Conservation (phyloP, 2,888 invertebrate species). For the Drosophila fulvimacula region DNA sequence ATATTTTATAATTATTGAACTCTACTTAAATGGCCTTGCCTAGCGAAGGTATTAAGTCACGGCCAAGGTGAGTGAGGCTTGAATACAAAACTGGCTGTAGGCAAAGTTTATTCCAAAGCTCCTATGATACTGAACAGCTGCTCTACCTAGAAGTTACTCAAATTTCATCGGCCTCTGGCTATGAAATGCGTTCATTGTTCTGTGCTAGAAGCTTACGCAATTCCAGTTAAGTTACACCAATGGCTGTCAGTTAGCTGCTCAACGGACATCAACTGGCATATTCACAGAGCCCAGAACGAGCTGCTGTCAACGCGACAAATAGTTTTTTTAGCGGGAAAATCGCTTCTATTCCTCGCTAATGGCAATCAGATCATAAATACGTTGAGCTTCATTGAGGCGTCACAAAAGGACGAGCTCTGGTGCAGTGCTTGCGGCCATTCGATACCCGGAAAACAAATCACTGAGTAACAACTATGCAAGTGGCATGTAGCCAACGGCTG, state of each 20-base stretch:
- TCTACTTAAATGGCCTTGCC: background rate
- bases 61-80: background rate
- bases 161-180: background rate
- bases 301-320: slow-evolving; percentile 43
- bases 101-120: background rate
- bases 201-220: slow-evolving; percentile 18
- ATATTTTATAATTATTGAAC: background rate
- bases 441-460: slow-evolving; percentile 31
- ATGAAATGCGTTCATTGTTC: slow-evolving; percentile 1
- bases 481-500: slow-evolving; percentile 39
- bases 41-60: background rate
- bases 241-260: slow-evolving; percentile 42
- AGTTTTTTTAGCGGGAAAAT: slow-evolving; percentile 28
- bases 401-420: slow-evolving; percentile 15
- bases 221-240: slow-evolving; percentile 34
- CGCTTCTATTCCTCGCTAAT: slow-evolving; percentile 40
- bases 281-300: background rate
- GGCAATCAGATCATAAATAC: slow-evolving; percentile 49
- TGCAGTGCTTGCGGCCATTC: slow-evolving; percentile 13
- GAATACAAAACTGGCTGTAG: background rate
- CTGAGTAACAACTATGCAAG: slow-evolving; percentile 32
- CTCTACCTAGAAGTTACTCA: slow-evolving; percentile 1
- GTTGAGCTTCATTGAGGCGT: slow-evolving; percentile 25
- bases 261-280: background rate
- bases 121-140: slow-evolving; percentile 30